Evolutionary conservation across 2,888 invertebrate species (phyloP).

Genomic region (Noctua comes): DNA sequence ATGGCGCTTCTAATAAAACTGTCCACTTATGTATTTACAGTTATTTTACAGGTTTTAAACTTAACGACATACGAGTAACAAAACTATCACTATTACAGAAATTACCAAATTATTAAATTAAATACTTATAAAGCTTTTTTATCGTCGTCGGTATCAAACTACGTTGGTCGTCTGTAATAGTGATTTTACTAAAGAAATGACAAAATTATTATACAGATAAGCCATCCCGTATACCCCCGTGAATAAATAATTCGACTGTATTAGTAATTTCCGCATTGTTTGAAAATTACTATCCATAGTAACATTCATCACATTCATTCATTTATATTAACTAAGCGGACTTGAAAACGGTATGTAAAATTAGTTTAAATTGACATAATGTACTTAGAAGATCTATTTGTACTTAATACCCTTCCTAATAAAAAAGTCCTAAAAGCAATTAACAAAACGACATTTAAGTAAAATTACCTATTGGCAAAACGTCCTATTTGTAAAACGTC

Average conservation of each 20-base stretch:
- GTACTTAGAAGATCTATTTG: constrained; percentile 44
- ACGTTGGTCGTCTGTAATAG: no score
- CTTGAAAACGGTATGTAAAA: constrained; percentile 32
- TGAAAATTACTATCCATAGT: constrained; percentile 18
- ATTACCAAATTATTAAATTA: background rate
- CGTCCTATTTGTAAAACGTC: background rate
- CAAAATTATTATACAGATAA: background rate
- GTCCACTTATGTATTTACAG: background rate
- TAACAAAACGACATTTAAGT: background rate
- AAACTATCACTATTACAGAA: background rate
- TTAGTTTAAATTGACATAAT: constrained; percentile 42
- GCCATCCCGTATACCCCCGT: background rate
- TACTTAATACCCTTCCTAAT: constrained; percentile 31
- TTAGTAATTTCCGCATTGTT: background rate
- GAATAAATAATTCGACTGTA: background rate
- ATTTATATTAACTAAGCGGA: constrained; percentile 12
- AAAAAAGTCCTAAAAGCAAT: background rate
- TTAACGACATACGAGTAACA: background rate
- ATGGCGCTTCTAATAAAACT: background rate
- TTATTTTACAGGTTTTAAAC: background rate
- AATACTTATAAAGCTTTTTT: background rate
- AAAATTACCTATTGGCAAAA: background rate
- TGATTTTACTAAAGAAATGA: background rate
- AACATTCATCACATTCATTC: constrained; percentile 6
- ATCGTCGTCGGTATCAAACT: background rate